Percentiles rank a stretch among this genome's conserved stretches.
These are phyloP conservation scores for Microctenopoma steveboyesi DNA, from an alignment of 2,797 vertebrate species.

Conservation along the genomic window DNA sequence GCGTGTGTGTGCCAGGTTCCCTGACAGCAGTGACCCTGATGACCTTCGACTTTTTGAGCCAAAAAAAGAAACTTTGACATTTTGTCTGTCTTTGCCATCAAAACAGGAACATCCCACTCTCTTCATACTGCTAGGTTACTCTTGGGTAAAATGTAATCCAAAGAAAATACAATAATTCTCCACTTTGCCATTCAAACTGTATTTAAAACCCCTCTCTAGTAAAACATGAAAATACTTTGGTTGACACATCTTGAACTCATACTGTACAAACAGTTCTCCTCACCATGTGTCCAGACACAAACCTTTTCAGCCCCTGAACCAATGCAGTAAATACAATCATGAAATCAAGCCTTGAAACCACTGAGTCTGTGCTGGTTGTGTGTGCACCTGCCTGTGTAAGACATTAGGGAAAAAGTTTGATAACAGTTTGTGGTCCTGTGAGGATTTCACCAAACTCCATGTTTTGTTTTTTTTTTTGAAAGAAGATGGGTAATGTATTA, in stretches of 20 bases:
- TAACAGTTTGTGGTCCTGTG: conserved; percentile 58
- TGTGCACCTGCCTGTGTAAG: conserved; percentile 19
- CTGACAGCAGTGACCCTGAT: conserved; percentile 30
- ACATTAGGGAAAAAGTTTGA: conserved; percentile 57
- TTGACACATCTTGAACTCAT: background rate
- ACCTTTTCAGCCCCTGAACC: conserved; percentile 46
- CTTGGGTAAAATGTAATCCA: background rate
- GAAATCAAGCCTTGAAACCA: conserved; percentile 62
- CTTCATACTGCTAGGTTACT: too few species aligned
- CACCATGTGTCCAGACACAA: conserved; percentile 2
- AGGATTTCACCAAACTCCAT: conserved; percentile 67
- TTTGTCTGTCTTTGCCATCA: background rate
- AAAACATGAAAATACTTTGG: background rate
- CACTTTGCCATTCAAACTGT: too few species aligned
- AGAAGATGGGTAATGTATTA: conserved; percentile 58
- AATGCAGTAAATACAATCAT: conserved; percentile 70
- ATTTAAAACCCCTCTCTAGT: background rate
- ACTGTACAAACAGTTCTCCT: background rate
- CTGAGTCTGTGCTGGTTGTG: conserved; percentile 30
- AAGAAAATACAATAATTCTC: too few species aligned
- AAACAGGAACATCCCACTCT: background rate
- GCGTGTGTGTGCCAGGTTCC: conserved; percentile 2
- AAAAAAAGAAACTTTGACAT: conserved; percentile 23
- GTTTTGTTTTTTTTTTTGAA: conserved; percentile 73
- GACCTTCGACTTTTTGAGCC: conserved; percentile 38